Evolutionary conservation across 92 coral and sea anemone species (phyloP).

Genomic region (Plumapathes pennacea): DNA sequence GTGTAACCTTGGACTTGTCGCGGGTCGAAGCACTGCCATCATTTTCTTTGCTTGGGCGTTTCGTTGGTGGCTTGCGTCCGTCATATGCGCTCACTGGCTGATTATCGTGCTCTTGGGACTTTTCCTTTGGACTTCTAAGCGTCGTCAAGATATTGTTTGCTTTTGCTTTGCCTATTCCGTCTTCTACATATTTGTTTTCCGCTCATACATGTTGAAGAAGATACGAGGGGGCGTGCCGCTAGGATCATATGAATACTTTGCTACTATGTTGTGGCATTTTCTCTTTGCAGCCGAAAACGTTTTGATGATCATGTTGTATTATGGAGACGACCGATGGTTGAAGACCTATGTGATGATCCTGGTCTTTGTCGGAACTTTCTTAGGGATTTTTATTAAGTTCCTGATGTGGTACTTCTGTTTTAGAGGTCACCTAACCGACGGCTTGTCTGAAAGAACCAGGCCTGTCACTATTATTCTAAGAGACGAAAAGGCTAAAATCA

Average conservation of each 20-base stretch:
- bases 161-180: conserved; percentile 25
- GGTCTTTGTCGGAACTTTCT: conserved; percentile 7
- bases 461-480: too few relatives aligned
- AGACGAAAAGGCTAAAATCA: too few relatives aligned
- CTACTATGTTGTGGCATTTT: conserved; percentile 9
- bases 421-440: too few relatives aligned
- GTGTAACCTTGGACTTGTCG: conserved; percentile 13
- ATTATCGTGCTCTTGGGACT: conserved; percentile 2
- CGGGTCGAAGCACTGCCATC: conserved; percentile 12
- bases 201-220: conserved; percentile 10
- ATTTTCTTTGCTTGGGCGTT: conserved; percentile 1
- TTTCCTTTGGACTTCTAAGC: conserved; percentile 17
- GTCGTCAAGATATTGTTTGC: conserved; percentile 14
- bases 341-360: neutral
- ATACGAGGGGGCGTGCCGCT: conserved; percentile 14
- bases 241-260: neutral
- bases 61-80: conserved; percentile 9
- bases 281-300: conserved; percentile 29
- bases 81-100: neutral
- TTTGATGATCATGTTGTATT: neutral
- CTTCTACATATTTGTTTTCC: conserved; percentile 18
- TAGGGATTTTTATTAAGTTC: conserved; percentile 6
- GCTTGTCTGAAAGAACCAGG: too few relatives aligned
- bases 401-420: conserved; percentile 6
- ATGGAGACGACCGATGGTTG: neutral